phyloP scores from a whole-genome alignment of 53 echinoderm and acorn worm species.

The Crossaster papposus region DNA sequence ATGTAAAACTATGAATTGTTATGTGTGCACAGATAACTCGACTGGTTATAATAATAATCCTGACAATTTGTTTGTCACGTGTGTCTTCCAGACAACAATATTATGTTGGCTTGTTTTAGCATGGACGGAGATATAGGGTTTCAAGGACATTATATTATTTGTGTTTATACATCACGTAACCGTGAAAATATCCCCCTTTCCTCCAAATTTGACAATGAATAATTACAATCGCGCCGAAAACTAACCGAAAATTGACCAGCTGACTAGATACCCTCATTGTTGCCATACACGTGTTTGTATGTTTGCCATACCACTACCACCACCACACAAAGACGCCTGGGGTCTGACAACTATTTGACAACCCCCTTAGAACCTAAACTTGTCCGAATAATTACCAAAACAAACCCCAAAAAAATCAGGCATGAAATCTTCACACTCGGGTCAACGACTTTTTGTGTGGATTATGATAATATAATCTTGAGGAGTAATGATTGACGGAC shows the following conservation, averaged over 20 bases:
- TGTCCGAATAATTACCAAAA: conserved; percentile 42
- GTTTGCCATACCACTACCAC: background rate
- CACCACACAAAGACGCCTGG: background rate
- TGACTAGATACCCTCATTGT: background rate
- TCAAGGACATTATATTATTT: background rate
- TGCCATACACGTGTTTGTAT: conserved; percentile 7
- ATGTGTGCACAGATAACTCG: no score
- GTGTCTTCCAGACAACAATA: no score
- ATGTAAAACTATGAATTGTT: no score
- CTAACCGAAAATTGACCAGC: background rate
- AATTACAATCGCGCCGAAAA: background rate
- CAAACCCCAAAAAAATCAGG: conserved; percentile 28
- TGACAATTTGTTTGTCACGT: no score
- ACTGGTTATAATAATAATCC: no score
- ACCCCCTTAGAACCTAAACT: background rate
- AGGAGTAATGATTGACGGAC: conserved; percentile 17
- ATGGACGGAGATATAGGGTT: no score
- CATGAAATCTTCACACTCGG: conserved; percentile 1
- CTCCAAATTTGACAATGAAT: background rate
- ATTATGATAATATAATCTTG: conserved; percentile 2
- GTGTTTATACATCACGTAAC: background rate
- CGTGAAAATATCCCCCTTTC: background rate
- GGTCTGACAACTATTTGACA: background rate
- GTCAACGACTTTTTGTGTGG: conserved; percentile 38
- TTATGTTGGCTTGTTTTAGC: no score